A percentile compares a stretch with the other conserved stretches of the same genome.
Conservation (phyloP, 1,140 invertebrate species). For the Hestina assimilis region DNA sequence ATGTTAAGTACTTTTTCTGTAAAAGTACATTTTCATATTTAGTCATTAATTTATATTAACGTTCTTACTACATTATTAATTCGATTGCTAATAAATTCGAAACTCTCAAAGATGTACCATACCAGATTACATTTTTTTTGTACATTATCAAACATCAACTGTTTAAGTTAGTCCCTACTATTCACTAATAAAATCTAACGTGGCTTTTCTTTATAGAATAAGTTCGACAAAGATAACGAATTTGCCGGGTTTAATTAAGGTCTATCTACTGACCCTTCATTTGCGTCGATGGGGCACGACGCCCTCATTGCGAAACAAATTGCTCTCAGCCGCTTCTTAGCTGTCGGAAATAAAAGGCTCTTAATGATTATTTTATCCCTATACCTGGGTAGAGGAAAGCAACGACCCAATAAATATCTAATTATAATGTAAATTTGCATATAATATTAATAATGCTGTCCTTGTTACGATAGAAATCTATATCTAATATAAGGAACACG, state of each 20-base stretch:
- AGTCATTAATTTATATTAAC: too few species aligned
- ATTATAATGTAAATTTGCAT: background rate
- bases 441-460: too few species aligned
- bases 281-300: conserved; percentile 59
- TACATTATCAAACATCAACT: background rate
- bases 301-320: conserved; percentile 66
- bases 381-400: background rate
- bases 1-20: too few species aligned
- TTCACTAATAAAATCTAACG: background rate
- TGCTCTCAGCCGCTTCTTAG: conserved; percentile 42
- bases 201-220: conserved; percentile 24
- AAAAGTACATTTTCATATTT: too few species aligned
- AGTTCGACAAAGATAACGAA: conserved; percentile 48
- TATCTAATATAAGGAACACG: too few species aligned
- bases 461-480: too few species aligned
- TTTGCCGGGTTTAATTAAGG: conserved; percentile 69
- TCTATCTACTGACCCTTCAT: conserved; percentile 66
- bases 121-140: too few species aligned
- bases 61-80: too few species aligned
- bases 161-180: background rate
- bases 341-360: conserved; percentile 40
- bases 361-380: conserved; percentile 40
- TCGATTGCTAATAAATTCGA: too few species aligned
- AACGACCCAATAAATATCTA: background rate
- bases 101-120: too few species aligned